Base-by-base conservation (phyloP, 2,888 invertebrate species). In the Synanthedon vespiformis region DNA sequence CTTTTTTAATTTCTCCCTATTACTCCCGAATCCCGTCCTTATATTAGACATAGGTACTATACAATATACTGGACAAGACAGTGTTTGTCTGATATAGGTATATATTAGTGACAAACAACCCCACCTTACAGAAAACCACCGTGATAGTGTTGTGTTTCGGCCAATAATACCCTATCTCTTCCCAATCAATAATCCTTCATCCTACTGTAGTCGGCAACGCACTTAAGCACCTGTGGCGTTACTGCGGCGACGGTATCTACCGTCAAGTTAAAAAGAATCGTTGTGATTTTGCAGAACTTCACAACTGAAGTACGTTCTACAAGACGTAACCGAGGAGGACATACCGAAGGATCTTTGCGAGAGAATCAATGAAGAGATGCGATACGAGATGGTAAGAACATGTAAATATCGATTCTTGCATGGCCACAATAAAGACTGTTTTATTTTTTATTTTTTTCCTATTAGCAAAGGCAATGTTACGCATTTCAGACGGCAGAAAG, bases 281-380 rank as follows among this genome's bases (percentile, higher is more conserved):
- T 51, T 53, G n/a, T 8, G 52, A 49, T 44, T 40, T 60, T 56
- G 2, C 68, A 92, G 98, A 64, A 95, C 97, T 73, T 93, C 95
- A 3, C 93, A 94, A 74, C 82, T 96, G 63, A 90, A 92, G 58
- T 92, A 93, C 65, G 95, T 98, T 27, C 88, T 99, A 55, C 94
- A 95, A 86, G 94, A 95, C 68, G 95, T 97, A 52, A 92, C 93
- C 11, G 96, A 96, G 77, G 90, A 89, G 61, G 98, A 98, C 88
- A 99, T 99, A 73, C 98, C 99, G 51, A 89, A 90, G 65, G 93
- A 95, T 88, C 89, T 98, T 63, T 93, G 93, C 68, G 94, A 95
- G 67, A 91, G 97, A 67, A 90, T 98, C 67, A 93, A 93, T 72
- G 94, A 96, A 83, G 98, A 98, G 85, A 95, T 96, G 87, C 90